Percentiles rank a stretch among this genome's conserved stretches.
These are phyloP conservation scores for Pelobates cultripes DNA, from an alignment of 2,797 vertebrate species.

Conservation along the genomic window DNA sequence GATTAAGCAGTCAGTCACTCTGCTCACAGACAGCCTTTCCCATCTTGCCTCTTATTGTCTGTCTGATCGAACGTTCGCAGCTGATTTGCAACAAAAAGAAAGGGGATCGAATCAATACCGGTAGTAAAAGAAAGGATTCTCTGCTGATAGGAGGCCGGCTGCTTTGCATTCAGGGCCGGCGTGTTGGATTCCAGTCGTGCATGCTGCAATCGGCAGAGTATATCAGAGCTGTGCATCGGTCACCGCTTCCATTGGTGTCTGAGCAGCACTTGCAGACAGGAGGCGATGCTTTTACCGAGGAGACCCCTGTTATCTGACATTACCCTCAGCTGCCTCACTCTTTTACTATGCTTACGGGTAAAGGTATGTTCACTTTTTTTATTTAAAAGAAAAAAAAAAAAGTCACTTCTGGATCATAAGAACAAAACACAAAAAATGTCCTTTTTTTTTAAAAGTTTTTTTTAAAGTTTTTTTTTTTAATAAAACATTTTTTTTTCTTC, in stretches of 20 bases:
- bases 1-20: slow-evolving; percentile 76
- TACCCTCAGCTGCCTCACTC: slow-evolving; percentile 72
- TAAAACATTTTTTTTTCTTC: not conserved
- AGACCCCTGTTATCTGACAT: slow-evolving; percentile 76
- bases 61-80: slow-evolving; percentile 58
- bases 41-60: slow-evolving; percentile 75
- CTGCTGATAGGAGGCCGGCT: slow-evolving; percentile 77
- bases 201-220: slow-evolving; percentile 83
- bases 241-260: slow-evolving; percentile 71
- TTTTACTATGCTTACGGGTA: slow-evolving; percentile 80
- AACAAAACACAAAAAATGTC: not conserved
- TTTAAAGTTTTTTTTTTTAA: too few species aligned
- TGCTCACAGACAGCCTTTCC: slow-evolving; percentile 77
- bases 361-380: slow-evolving; percentile 78
- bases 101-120: slow-evolving; percentile 74
- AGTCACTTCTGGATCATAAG: not conserved
- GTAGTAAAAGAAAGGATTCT: slow-evolving; percentile 59
- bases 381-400: too few species aligned
- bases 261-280: slow-evolving; percentile 63
- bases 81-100: slow-evolving; percentile 73
- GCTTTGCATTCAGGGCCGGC: slow-evolving; percentile 79
- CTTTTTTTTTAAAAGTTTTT: too few species aligned
- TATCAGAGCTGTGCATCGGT: slow-evolving; percentile 88
- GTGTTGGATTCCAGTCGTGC: slow-evolving; percentile 83
- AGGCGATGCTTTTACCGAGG: slow-evolving; percentile 88